Base-by-base conservation (phyloP, 1,140 invertebrate species). In the Sycophaga agraensis region DNA sequence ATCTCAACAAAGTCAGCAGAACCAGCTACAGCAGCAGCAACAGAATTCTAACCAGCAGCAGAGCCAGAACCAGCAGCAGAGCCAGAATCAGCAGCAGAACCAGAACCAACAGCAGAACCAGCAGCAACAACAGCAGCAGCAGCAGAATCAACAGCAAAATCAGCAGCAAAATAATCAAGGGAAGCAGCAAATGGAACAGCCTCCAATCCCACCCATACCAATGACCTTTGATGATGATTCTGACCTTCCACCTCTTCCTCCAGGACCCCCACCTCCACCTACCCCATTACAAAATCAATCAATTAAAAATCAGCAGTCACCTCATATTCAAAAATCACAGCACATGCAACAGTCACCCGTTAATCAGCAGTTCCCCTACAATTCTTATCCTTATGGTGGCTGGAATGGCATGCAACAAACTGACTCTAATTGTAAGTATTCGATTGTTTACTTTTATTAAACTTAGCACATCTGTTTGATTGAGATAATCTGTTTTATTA, bases 211-310 rank as follows among this genome's bases (percentile, higher is more conserved):
- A 55, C 75, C 69, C 24, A 77, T 72, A 37, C 72, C 78, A 9
- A 77, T 78, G 67, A 69, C 72, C 28, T 68, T 81, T 22, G 78
- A 79, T 42, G 78, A 78, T 56, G 77, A 81, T 57, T 74, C 78
- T 26, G 79, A 81, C 59, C 74, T 80, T 60, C 78, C 78, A 43
- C 79, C 79, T 59, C 69, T 81, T 56, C 79, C 79, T 24, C 79
- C 79, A 53, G 78, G 78, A 57, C 78, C 78, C 60, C 79, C 79
- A 57, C 79, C 79, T 71, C 79, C 79, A 71, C 81, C 74, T 64
- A 75, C 65, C 68, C 81, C 69, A 75, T 75, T 81, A 77, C 80
- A 70, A 72, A 70, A 71, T 73, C 76, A 74, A 70, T 69, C 46
- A 37, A 51, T 59, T 46, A 55, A 64, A 51, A 39, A 19, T 78